A percentile compares a stretch with the other conserved stretches of the same genome.
Conservation (phyloP, 2,113 vertebrate genomes). For the Rafetus swinhoei region DNA sequence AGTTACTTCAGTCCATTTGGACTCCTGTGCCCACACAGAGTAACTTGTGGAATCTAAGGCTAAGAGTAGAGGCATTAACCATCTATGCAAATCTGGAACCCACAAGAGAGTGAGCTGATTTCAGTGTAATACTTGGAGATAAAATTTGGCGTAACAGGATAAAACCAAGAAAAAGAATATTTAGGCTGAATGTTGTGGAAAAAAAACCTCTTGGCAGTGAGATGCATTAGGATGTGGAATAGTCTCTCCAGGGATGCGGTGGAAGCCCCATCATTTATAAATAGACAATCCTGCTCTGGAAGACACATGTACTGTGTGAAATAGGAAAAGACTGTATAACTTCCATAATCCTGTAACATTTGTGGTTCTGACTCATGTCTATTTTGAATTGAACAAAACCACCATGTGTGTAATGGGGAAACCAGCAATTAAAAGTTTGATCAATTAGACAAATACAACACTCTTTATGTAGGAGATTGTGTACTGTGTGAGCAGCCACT, state of each 20-base stretch:
- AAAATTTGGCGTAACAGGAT: background rate
- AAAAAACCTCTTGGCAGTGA: background rate
- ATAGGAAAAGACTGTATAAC: constrained; percentile 11
- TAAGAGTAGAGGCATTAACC: background rate
- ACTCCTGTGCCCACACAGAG: background rate
- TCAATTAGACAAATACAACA: constrained; percentile 35
- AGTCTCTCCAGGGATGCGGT: constrained; percentile 15
- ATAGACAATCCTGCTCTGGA: constrained; percentile 26
- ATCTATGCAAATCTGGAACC: background rate
- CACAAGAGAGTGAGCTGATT: background rate
- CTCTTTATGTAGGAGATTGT: constrained; percentile 42
- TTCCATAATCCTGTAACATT: constrained; percentile 37
- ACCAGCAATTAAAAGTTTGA: constrained; percentile 27
- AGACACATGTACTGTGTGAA: constrained; percentile 17
- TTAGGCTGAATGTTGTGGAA: background rate
- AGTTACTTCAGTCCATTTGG: background rate
- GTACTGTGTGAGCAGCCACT: background rate
- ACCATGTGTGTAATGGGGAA: constrained; percentile 30
- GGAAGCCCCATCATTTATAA: constrained; percentile 46
- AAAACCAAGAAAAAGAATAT: background rate
- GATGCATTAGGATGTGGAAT: background rate
- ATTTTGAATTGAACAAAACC: constrained; percentile 58
- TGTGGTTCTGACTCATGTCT: constrained; percentile 44
- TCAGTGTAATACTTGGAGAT: background rate
- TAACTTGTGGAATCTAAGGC: background rate